Evolutionary conservation across 2,113 vertebrate genomes (phyloP), one percentile per base, ranked within the genome.

Genomic region (Malurus elegans): DNA sequence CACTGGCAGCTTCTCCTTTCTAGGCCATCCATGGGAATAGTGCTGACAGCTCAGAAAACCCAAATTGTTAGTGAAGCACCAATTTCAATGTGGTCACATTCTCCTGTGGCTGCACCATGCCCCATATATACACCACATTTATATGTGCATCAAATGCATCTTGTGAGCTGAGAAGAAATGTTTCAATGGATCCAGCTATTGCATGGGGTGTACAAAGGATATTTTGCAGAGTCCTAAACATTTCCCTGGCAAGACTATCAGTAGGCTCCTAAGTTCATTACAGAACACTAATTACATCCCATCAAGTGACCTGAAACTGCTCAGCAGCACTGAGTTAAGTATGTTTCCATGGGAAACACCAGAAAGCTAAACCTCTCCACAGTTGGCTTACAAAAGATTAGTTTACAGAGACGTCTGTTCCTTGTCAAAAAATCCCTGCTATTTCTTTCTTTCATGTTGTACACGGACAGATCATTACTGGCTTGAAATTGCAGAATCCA

Each of bases 1-100:
- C 95, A 84, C 93, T 89, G 92, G 93, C 96, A 97, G 97, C 95
- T 95, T 97, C 88, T 98, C 92, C 50, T 96, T 93, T 96, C 95
- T 95, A 80, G 76, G 85, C 94, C 96, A 98, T 97, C 97, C 97
- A 98, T 78, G 44, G 95, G 80, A 97, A 97, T 79, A 97, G 90
- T 97, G 96, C 95, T 96, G 95, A 58, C 95, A 96, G 94, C 96
- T 97, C 92, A 97, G 97, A 97, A 97, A 97, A 90, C 76, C 34
- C 12, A 20, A 96, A 96, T 85, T 95, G 86, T 97, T 94, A 94
- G 95, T 95, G 96, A 97, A 97, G 97, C 90, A 92, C 89, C 64
- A 51, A 94, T 97, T 90, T 44, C 58, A 64, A 31, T 58, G 57
- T 19, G 2, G 7, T 57, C n/a, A 44, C 38, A 18, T 51, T 64